phyloP scores from a whole-genome alignment of 1,140 invertebrate genomes.

The Pogonus chalceus region DNA sequence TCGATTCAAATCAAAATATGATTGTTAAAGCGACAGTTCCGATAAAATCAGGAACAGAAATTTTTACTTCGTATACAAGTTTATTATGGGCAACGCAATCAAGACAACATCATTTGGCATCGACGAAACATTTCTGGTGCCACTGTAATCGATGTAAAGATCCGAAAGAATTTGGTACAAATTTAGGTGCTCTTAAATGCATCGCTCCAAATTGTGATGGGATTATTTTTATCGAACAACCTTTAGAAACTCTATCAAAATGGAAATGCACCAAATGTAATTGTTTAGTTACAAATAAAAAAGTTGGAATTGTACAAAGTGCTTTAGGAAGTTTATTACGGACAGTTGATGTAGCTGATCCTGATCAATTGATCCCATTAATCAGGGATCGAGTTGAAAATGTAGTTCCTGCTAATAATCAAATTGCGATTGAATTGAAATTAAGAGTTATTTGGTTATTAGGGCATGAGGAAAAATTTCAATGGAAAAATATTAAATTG shows the following conservation, averaged over 20 bases:
- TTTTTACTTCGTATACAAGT: slow-evolving; percentile 59
- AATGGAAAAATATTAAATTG: not conserved
- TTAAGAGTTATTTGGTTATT: slow-evolving; percentile 1
- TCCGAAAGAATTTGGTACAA: slow-evolving; percentile 39
- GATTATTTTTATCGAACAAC: slow-evolving; percentile 35
- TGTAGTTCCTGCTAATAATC: slow-evolving; percentile 38
- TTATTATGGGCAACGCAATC: slow-evolving; percentile 57
- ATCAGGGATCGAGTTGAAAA: slow-evolving; percentile 31
- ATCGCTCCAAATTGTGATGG: slow-evolving; percentile 33
- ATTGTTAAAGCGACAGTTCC: slow-evolving; percentile 46
- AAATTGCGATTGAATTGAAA: slow-evolving; percentile 39
- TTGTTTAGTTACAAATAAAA: slow-evolving; percentile 30
- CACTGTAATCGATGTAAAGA: slow-evolving; percentile 56
- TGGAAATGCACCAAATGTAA: slow-evolving; percentile 39
- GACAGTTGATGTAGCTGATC: slow-evolving; percentile 32
- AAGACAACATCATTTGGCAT: slow-evolving; percentile 49
- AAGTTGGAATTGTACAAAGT: slow-evolving; percentile 35
- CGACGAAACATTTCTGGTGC: slow-evolving; percentile 63
- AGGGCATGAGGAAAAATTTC: not conserved
- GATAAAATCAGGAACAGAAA: slow-evolving; percentile 51
- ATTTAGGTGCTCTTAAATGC: slow-evolving; percentile 35
- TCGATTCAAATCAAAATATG: slow-evolving; percentile 44
- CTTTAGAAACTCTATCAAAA: slow-evolving; percentile 31
- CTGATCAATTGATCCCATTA: slow-evolving; percentile 35
- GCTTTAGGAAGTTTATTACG: slow-evolving; percentile 37